Evolutionary conservation across 2,888 invertebrate species (phyloP).

Genomic region (Volucella inflata): DNA sequence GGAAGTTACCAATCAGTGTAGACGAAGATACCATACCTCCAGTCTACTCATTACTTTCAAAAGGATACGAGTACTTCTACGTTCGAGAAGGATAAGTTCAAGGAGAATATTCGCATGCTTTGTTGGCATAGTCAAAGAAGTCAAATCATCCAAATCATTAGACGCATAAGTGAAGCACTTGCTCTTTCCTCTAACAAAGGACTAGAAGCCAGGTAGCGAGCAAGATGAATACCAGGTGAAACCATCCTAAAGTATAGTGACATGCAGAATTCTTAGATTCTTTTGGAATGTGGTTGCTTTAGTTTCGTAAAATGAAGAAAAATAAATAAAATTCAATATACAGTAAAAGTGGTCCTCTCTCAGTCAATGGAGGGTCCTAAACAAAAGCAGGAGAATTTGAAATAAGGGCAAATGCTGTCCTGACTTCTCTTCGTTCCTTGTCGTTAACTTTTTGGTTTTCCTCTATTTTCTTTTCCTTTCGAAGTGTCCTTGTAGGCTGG

Average conservation of each 20-base stretch:
- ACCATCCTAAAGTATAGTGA: slow-evolving; percentile 1
- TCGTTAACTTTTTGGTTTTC: neutral
- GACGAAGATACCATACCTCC: neutral
- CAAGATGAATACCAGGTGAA: too few relatives aligned
- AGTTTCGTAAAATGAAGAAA: neutral
- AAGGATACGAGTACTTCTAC: neutral
- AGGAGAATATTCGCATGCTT: slow-evolving; percentile 17
- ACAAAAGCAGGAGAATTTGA: neutral
- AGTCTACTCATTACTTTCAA: neutral
- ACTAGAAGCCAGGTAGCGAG: too few relatives aligned
- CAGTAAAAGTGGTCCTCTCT: slow-evolving; percentile 20
- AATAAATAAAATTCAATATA: slow-evolving; percentile 21
- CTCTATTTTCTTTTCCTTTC: neutral
- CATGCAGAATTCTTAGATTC: neutral
- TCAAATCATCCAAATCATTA: slow-evolving; percentile 52
- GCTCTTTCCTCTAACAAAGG: too few relatives aligned
- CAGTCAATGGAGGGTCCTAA: neutral
- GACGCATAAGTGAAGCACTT: neutral
- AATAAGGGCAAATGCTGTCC: slow-evolving; percentile 28
- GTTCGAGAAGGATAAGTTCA: slow-evolving; percentile 12
- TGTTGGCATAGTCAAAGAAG: slow-evolving; percentile 6
- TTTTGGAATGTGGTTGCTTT: neutral
- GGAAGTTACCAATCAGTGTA: neutral
- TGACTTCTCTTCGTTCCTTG: neutral
- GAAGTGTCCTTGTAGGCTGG: neutral